Conservation (phyloP, 2,113 vertebrate species). For the Eudyptes chrysolophus region DNA sequence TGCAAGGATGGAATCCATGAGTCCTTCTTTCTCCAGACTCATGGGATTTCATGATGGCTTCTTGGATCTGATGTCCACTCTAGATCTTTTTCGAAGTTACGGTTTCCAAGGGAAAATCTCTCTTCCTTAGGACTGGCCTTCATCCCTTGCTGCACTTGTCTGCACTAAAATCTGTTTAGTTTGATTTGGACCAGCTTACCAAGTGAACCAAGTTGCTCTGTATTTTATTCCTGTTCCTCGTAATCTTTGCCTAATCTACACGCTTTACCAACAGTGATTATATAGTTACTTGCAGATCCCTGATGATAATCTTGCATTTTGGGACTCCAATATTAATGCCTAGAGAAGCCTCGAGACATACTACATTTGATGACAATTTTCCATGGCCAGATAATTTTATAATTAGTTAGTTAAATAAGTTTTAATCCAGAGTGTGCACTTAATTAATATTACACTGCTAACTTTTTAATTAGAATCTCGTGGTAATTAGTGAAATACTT, state of each 20-base stretch:
- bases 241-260: neutral
- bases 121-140: neutral
- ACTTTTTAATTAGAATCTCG: slow-evolving; percentile 30
- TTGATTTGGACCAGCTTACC: neutral
- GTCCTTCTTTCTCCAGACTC: neutral
- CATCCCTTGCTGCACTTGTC: neutral
- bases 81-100: neutral
- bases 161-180: neutral
- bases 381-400: slow-evolving; percentile 19
- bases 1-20: neutral
- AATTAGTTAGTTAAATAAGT: slow-evolving; percentile 20
- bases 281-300: neutral
- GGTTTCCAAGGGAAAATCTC: neutral
- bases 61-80: neutral
- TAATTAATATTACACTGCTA: neutral
- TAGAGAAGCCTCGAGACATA: neutral
- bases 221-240: neutral
- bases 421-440: neutral
- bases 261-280: neutral
- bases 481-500: slow-evolving; percentile 26
- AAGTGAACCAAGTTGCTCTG: neutral
- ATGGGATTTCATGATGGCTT: neutral
- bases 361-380: neutral
- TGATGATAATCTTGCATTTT: neutral
- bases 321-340: neutral